Base-by-base conservation (phyloP, 2,888 invertebrate species). In the Mystacides longicornis region DNA sequence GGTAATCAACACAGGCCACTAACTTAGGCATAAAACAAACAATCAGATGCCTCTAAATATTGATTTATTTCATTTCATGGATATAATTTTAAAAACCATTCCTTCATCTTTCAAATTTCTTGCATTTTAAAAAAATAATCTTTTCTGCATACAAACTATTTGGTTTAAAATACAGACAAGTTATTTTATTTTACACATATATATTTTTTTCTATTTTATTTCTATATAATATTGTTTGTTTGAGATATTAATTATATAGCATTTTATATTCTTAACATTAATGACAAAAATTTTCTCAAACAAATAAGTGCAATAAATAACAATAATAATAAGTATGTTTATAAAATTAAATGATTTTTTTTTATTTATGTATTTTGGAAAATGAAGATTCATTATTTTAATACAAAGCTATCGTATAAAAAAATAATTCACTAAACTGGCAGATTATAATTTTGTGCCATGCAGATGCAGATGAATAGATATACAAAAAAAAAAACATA, bases 1-100 rank as follows among this genome's bases (percentile, higher is more conserved):
- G 46, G 47, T 52, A 31, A 54, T 48, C 48, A 54, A 54, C 49
- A 54, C 53, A 54, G 53, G 53, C 53, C 49, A 22, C 21, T 47
- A 49, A 54, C 47, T 49, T 54, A 54, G 53, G 53, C 53, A 45
- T 9, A 45, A n/a, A 45, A 54, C 49, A 54, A 48, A 54, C 53
- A 49, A 49, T 48, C 3, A 22, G 48, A 48, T 54, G 53, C 49
- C 53, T 49, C 37, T 42, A 48, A 23, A 16, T 43, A 7, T 45
- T 31, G 31, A 23, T 46, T 23, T 20, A 19, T 27, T 19, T 27
- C 52, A 23, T 52, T 23, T 43, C 52, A 23, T 45, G 23, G 43
- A 31, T 52, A 52, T 46, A 46, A 19, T 52, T 50, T 31, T 14
- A 45, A 45, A 45, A 45, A 7, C 20, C 7, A 19, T 45, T 14